These are phyloP conservation scores for Actinia tenebrosa DNA, from an alignment of 64 coral and sea anemone genomes.

Conservation along the genomic window DNA sequence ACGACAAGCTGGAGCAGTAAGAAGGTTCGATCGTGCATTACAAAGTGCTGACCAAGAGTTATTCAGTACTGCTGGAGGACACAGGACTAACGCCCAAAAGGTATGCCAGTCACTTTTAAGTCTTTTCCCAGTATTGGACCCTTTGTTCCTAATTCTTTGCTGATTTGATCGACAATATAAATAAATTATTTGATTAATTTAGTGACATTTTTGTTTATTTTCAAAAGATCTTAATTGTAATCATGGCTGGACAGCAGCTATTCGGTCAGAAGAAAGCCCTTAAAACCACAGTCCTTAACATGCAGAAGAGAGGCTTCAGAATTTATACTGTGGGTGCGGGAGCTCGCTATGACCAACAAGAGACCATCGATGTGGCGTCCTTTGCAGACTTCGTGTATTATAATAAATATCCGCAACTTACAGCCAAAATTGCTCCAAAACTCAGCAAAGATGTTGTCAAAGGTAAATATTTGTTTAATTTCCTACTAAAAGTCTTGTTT, in stretches of 20 bases:
- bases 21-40: constrained; percentile 66
- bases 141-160: too few species aligned
- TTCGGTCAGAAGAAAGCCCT: not conserved
- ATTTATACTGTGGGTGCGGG: constrained; percentile 16
- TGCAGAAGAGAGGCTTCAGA: not conserved
- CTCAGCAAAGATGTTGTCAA: constrained; percentile 11
- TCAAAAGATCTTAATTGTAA: not conserved
- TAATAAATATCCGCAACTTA: constrained; percentile 6
- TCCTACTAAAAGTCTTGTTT: too few species aligned
- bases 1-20: constrained; percentile 43
- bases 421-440: not conserved
- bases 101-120: constrained; percentile 1
- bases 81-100: constrained; percentile 47
- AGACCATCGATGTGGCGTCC: constrained; percentile 15
- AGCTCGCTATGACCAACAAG: not conserved
- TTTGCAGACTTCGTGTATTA: constrained; percentile 20
- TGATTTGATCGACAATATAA: too few species aligned
- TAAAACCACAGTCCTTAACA: not conserved
- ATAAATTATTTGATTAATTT: too few species aligned
- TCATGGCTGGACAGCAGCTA: constrained; percentile 5
- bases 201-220: not conserved
- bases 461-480: not conserved
- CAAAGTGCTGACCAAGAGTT: constrained; percentile 40
- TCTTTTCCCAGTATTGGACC: too few species aligned
- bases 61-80: constrained; percentile 45